Conservation (phyloP, 2,888 invertebrate genomes). For the Drosophila pegasa region DNA sequence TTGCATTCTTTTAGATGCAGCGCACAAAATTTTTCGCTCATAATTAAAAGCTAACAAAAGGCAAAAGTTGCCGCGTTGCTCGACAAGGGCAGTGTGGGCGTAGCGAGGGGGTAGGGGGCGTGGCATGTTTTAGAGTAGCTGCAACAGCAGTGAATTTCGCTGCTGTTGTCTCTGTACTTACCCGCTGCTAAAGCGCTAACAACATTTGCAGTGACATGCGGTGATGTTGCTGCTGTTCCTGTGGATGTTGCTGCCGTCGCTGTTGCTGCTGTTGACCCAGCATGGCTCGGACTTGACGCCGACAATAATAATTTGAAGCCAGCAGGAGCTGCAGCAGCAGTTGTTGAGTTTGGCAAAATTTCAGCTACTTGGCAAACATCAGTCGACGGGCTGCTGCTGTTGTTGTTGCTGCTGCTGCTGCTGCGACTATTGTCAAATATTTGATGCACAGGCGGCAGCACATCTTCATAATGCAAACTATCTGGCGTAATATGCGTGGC, state of each 20-base stretch:
- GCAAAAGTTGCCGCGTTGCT: slow-evolving; percentile 52
- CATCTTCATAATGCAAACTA: slow-evolving; percentile 81
- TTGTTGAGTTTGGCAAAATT: slow-evolving; percentile 53
- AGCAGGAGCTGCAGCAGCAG: slow-evolving; percentile 28
- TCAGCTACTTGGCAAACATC: slow-evolving; percentile 48
- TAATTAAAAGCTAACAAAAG: slow-evolving; percentile 83
- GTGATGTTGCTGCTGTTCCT: slow-evolving; percentile 41
- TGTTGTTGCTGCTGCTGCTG: slow-evolving; percentile 39
- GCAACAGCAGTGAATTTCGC: slow-evolving; percentile 25
- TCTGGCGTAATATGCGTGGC: slow-evolving; percentile 60
- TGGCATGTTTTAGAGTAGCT: slow-evolving; percentile 3
- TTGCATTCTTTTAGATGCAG: slow-evolving; percentile 53
- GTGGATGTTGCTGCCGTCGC: slow-evolving; percentile 31
- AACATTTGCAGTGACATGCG: slow-evolving; percentile 64
- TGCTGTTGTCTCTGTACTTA: slow-evolving; percentile 51
- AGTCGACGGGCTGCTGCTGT: slow-evolving; percentile 20
- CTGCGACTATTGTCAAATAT: slow-evolving; percentile 67
- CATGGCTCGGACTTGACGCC: slow-evolving; percentile 47
- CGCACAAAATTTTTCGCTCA: slow-evolving; percentile 63
- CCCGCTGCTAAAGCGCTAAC: slow-evolving; percentile 66
- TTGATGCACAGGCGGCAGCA: slow-evolving; percentile 66
- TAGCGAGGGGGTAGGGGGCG: not conserved
- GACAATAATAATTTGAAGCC: slow-evolving; percentile 72
- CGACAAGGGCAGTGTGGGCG: slow-evolving; percentile 3
- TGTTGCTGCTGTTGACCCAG: slow-evolving; percentile 56